These are phyloP conservation scores for Samia ricini DNA, from an alignment of 1,140 invertebrate genomes.

Conservation along the genomic window DNA sequence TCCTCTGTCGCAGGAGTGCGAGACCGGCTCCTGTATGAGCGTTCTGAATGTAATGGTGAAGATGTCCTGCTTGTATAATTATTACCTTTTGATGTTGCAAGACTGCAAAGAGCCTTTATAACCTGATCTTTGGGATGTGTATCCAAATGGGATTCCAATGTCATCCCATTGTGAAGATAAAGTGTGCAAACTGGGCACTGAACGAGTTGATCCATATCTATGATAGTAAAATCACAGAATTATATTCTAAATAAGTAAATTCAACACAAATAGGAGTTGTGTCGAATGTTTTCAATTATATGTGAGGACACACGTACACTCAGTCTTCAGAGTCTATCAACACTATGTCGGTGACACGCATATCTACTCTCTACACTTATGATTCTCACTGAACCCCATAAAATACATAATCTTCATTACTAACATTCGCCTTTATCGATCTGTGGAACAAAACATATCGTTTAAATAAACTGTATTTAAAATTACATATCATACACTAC, in stretches of 20 bases:
- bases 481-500: conserved; percentile 32
- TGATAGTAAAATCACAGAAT: conserved; percentile 16
- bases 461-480: conserved; percentile 46
- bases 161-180: conserved; percentile 88
- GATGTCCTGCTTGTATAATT: conserved; percentile 58
- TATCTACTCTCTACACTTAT: conserved; percentile 58
- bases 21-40: conserved; percentile 69
- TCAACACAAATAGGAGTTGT: not conserved
- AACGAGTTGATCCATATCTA: conserved; percentile 77
- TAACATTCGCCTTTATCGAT: conserved; percentile 66
- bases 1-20: conserved; percentile 63
- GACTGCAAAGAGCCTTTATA: conserved; percentile 84
- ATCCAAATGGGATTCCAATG: conserved; percentile 86
- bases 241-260: conserved; percentile 4
- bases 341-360: conserved; percentile 59
- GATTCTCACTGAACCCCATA: conserved; percentile 46
- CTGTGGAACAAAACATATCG: conserved; percentile 65
- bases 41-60: conserved; percentile 61
- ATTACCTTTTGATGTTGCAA: conserved; percentile 47
- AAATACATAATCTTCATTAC: conserved; percentile 62
- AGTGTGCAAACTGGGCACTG: conserved; percentile 90
- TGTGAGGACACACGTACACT: conserved; percentile 35
- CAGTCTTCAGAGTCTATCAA: conserved; percentile 41
- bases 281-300: conserved; percentile 4
- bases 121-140: conserved; percentile 92